Conservation (phyloP, 2,113 vertebrate genomes). For the Clarias macrocephalus region DNA sequence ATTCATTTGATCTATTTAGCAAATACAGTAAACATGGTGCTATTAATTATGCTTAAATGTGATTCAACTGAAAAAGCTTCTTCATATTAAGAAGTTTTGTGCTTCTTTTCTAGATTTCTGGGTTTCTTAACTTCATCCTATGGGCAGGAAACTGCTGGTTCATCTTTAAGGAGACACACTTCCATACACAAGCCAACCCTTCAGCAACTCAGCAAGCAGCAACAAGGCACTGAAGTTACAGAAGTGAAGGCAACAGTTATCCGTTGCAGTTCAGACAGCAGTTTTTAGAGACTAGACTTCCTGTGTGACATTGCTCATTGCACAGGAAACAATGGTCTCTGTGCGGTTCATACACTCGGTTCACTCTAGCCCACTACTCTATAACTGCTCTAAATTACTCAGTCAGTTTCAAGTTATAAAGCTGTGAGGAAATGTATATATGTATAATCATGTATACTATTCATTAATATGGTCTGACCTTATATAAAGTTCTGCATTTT, state of each 20-base stretch:
- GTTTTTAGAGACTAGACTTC: neutral
- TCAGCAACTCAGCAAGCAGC: conserved; percentile 69
- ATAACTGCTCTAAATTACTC: neutral
- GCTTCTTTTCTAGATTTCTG: conserved; percentile 79
- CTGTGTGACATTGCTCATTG: neutral
- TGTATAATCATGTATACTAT: neutral
- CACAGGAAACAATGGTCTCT: neutral
- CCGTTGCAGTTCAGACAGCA: neutral
- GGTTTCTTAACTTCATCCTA: conserved; percentile 91
- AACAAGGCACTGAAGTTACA: conserved; percentile 53
- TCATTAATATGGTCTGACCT: neutral
- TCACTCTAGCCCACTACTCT: neutral
- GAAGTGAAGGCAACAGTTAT: conserved; percentile 16
- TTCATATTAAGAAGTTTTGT: neutral
- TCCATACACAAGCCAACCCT: conserved; percentile 75
- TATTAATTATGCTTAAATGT: neutral
- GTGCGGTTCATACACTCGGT: neutral
- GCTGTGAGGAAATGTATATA: neutral
- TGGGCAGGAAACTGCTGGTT: conserved; percentile 97
- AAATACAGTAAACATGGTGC: neutral
- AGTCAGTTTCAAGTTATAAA: neutral
- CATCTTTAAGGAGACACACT: conserved; percentile 91
- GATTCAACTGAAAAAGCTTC: neutral
- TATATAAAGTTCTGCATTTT: neutral
- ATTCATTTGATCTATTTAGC: no score